These are phyloP conservation scores for Drosophila tristis DNA, from an alignment of 1,140 invertebrate genomes.

Conservation along the genomic window DNA sequence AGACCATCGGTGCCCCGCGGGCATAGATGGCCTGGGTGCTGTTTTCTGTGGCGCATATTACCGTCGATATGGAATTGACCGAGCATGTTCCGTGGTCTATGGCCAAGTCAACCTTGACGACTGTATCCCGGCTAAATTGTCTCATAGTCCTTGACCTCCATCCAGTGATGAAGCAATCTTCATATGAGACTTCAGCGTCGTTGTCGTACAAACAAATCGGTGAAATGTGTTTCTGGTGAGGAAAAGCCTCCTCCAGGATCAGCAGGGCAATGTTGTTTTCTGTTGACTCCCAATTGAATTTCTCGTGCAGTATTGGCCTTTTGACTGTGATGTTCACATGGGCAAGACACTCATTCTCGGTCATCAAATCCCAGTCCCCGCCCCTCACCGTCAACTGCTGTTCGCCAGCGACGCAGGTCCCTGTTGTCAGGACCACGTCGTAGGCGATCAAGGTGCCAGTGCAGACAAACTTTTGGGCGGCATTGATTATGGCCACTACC, in stretches of 20 bases:
- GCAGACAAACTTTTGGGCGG: not conserved
- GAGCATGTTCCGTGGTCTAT: not conserved
- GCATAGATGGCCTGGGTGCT: not conserved
- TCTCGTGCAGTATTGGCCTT: not conserved
- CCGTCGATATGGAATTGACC: not conserved
- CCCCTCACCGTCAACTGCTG: not conserved
- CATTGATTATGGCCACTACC: conserved; percentile 1
- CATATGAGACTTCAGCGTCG: not conserved
- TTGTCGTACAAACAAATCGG: not conserved
- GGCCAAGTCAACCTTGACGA: not conserved
- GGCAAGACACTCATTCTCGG: conserved; percentile 4
- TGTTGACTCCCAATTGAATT: rapidly evolving
- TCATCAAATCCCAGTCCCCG: conserved; percentile 41
- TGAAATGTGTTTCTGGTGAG: not conserved
- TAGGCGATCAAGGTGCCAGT: not conserved
- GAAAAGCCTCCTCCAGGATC: not conserved
- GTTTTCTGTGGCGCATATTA: not conserved
- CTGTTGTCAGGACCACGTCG: conserved; percentile 20
- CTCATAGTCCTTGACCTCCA: conserved; percentile 4
- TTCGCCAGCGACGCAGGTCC: not conserved
- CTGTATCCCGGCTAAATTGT: not conserved
- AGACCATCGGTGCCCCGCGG: conserved; percentile 25
- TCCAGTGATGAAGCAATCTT: conserved; percentile 15
- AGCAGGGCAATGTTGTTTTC: conserved; percentile 22
- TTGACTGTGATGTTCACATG: conserved; percentile 6